These are phyloP conservation scores for Sebastes schlegelii DNA, from an alignment of 2,113 vertebrate genomes.

Conservation along the genomic window DNA sequence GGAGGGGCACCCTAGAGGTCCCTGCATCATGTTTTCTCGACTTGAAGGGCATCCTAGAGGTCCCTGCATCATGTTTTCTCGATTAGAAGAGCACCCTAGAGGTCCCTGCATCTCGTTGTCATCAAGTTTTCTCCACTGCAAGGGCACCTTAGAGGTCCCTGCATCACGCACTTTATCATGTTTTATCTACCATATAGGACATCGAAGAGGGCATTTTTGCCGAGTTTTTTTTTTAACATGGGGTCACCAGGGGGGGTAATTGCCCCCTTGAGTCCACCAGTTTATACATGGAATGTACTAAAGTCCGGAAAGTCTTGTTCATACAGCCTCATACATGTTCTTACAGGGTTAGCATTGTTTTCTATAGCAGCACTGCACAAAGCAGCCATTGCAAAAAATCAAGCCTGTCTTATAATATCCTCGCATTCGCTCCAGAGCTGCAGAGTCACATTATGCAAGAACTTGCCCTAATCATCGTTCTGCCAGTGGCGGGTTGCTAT, in stretches of 20 bases:
- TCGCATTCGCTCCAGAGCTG: slow-evolving; percentile 35
- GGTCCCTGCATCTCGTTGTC: background rate
- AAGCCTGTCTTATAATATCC: slow-evolving; percentile 10
- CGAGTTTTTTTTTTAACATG: background rate
- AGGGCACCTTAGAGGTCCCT: background rate
- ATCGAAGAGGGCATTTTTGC: background rate
- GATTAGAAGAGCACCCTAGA: too few relatives aligned
- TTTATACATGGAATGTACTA: background rate
- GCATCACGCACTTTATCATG: background rate
- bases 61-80: background rate
- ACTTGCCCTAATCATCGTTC: slow-evolving; percentile 40
- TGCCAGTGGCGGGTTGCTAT: slow-evolving; percentile 57
- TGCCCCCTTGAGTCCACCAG: background rate
- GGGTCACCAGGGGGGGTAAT: too few relatives aligned
- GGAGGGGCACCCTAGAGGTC: background rate
- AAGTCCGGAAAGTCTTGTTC: background rate
- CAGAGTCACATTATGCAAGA: slow-evolving; percentile 53
- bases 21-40: too few relatives aligned
- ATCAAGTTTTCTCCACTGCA: background rate
- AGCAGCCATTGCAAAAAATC: slow-evolving; percentile 29
- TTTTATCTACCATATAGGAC: background rate
- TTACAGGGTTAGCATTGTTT: slow-evolving; percentile 48
- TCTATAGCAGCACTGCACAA: slow-evolving; percentile 34
- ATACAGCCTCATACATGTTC: slow-evolving; percentile 3
- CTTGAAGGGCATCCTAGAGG: background rate